Percentiles rank a stretch among this genome's conserved stretches.
These are phyloP conservation scores for Sarcophaga peregrina DNA, from an alignment of 1,140 invertebrate species.

Conservation along the genomic window DNA sequence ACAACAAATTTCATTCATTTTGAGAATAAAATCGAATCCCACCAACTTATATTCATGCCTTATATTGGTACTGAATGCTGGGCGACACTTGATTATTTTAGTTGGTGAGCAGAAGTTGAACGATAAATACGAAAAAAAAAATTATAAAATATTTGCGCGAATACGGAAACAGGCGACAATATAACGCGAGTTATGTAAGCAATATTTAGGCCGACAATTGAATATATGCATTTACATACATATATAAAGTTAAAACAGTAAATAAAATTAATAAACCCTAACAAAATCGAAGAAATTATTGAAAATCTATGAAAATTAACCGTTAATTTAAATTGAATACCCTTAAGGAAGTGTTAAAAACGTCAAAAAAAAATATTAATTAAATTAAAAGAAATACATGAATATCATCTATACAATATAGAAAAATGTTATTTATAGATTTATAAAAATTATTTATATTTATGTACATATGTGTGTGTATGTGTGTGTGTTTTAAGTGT, in stretches of 20 bases:
- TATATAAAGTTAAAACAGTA: not conserved
- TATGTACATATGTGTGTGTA: no score
- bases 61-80: not conserved
- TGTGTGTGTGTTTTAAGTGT: no score
- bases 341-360: not conserved
- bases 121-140: slow-evolving; percentile 55
- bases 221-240: not conserved
- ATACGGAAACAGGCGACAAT: slow-evolving; percentile 45
- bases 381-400: not conserved
- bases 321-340: no score
- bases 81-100: slow-evolving; percentile 49
- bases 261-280: not conserved
- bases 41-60: no score
- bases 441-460: no score
- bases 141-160: slow-evolving; percentile 31
- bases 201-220: slow-evolving; percentile 43
- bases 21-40: no score
- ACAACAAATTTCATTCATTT: no score
- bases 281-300: not conserved
- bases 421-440: no score
- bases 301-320: no score
- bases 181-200: slow-evolving; percentile 46
- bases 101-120: slow-evolving; percentile 64
- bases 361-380: not conserved
- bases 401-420: no score